These are phyloP conservation scores for Odontocolon sp. DNA, from an alignment of 2,888 invertebrate species.

Conservation along the genomic window DNA sequence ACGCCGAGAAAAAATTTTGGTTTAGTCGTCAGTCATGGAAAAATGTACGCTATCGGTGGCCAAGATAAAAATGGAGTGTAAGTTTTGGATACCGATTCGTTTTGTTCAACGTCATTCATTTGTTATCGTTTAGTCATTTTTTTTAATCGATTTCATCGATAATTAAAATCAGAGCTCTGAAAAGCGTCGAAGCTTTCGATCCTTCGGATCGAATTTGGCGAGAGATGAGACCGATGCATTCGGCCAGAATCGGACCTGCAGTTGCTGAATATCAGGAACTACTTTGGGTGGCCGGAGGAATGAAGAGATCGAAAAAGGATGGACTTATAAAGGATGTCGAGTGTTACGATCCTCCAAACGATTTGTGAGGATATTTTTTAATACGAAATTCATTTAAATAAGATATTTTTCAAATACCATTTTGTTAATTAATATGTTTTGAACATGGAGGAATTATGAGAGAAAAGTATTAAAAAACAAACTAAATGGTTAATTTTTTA, in stretches of 20 bases:
- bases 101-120: no score
- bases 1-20: constrained; percentile 87
- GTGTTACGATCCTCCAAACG: constrained; percentile 84
- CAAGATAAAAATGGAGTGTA: constrained; percentile 85
- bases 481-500: neutral
- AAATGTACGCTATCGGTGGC: constrained; percentile 88
- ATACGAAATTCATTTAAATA: no score
- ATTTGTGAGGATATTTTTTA: constrained; percentile 81
- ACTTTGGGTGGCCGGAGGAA: constrained; percentile 89
- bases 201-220: constrained; percentile 83
- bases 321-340: constrained; percentile 84
- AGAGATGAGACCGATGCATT: constrained; percentile 83
- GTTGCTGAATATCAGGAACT: constrained; percentile 84
- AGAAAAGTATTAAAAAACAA: neutral
- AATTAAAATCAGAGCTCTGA: constrained; percentile 81
- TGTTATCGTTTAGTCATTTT: neutral
- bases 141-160: neutral
- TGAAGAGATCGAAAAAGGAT: constrained; percentile 84
- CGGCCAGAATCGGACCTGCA: constrained; percentile 85
- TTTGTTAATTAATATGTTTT: no score
- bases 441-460: no score
- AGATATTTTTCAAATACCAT: no score
- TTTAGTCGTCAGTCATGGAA: constrained; percentile 85
- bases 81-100: no score
- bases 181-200: constrained; percentile 85